phyloP scores from a whole-genome alignment of 2,797 vertebrate genomes.

The Chiroxiphia lanceolata region DNA sequence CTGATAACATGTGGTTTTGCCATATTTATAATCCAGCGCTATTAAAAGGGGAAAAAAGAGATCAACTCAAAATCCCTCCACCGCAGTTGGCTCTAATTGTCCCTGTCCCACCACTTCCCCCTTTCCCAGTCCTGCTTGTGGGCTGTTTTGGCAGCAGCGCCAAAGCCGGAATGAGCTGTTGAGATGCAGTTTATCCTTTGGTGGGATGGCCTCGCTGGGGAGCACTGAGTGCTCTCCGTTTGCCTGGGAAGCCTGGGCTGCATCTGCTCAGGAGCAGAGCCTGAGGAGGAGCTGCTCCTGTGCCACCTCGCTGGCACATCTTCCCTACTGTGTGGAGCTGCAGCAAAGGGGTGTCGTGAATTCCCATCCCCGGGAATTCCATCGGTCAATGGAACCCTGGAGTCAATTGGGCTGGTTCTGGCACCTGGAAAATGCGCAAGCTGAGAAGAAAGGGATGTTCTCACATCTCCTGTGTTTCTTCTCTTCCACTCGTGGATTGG shows the following conservation, averaged over 20 bases:
- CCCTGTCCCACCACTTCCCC: conserved; percentile 62
- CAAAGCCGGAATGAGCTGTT: conserved; percentile 46
- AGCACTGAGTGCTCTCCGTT: background rate
- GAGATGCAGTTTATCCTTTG: conserved; percentile 28
- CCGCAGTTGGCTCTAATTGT: conserved; percentile 61
- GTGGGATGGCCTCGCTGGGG: background rate
- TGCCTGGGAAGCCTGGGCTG: background rate
- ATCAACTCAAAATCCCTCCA: conserved; percentile 47
- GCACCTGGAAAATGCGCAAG: background rate
- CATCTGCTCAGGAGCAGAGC: background rate
- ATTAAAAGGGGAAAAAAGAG: conserved; percentile 59
- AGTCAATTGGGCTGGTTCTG: background rate
- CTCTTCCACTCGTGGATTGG: background rate
- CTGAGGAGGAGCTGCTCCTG: background rate
- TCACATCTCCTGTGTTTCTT: background rate
- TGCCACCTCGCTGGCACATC: background rate
- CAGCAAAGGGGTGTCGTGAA: rapidly evolving
- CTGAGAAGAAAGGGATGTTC: background rate
- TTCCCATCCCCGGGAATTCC: background rate
- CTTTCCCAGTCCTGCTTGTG: conserved; percentile 37
- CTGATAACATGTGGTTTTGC: conserved; percentile 63
- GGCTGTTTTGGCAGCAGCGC: conserved; percentile 33
- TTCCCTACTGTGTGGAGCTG: background rate
- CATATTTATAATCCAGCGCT: conserved; percentile 50
- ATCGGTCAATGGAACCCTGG: background rate